Conservation (phyloP, 2,888 invertebrate species). For the Pachymerium ferrugineum region DNA sequence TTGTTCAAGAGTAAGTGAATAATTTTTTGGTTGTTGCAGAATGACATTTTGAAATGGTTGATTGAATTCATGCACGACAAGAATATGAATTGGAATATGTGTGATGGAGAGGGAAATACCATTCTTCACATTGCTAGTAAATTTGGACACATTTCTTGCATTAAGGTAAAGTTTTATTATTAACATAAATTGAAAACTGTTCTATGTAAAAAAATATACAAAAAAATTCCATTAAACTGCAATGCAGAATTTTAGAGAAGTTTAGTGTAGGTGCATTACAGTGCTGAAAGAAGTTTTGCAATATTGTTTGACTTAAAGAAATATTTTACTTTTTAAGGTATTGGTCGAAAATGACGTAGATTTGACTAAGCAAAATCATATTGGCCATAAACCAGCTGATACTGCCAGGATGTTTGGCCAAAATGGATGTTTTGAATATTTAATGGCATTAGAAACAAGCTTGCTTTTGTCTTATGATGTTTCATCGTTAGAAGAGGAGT, state of each 20-base stretch:
- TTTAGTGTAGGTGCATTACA: too few relatives aligned
- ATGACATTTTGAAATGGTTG: conserved; percentile 39
- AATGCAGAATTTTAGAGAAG: too few relatives aligned
- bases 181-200: not conserved
- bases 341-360: conserved; percentile 37
- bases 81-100: conserved; percentile 41
- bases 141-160: conserved; percentile 42
- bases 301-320: not conserved
- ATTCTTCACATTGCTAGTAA: conserved; percentile 46
- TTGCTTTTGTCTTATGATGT: conserved; percentile 42
- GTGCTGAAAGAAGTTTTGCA: not conserved
- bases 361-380: conserved; percentile 41
- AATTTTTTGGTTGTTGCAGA: not conserved
- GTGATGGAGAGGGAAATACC: conserved; percentile 44
- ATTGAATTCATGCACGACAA: conserved; percentile 39
- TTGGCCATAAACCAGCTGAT: conserved; percentile 43
- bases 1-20: not conserved
- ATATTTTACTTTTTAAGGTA: conserved; percentile 29
- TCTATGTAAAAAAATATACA: not conserved
- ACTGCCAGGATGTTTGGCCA: conserved; percentile 41
- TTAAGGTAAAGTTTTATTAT: conserved; percentile 37
- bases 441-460: conserved; percentile 43
- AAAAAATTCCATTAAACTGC: too few relatives aligned
- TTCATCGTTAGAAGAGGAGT: conserved; percentile 38
- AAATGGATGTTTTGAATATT: conserved; percentile 42